Conservation (phyloP, 2,797 vertebrate genomes). For the Lophotriccus pileatus region DNA sequence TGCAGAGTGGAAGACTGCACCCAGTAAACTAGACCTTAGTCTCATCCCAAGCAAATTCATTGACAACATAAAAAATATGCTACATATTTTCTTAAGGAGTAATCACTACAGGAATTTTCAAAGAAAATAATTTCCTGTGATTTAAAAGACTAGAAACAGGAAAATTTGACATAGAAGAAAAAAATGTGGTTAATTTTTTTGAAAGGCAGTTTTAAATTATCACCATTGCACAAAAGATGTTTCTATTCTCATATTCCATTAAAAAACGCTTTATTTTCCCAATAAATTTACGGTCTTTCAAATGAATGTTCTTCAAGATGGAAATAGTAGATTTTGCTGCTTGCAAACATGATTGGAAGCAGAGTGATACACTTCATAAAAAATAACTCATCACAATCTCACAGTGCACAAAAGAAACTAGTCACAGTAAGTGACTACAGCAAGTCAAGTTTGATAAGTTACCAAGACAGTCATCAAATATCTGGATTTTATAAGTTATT, state of each 20-base stretch:
- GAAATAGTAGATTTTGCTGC: neutral
- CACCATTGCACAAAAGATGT: neutral
- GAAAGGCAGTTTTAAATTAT: neutral
- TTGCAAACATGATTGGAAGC: neutral
- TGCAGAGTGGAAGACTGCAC: neutral
- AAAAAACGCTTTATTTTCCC: neutral
- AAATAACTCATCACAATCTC: neutral
- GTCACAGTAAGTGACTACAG: neutral
- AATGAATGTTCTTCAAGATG: neutral
- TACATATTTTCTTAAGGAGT: neutral
- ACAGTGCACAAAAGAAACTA: neutral
- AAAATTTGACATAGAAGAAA: neutral
- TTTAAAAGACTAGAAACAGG: neutral
- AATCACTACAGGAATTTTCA: neutral
- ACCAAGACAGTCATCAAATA: neutral
- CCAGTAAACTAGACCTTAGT: neutral
- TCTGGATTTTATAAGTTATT: neutral
- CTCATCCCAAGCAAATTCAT: neutral
- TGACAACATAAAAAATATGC: neutral
- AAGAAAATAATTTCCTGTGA: neutral
- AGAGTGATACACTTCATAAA: neutral
- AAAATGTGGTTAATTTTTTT: neutral
- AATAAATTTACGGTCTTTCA: neutral
- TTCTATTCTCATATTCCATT: neutral
- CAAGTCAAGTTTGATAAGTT: neutral